Conservation (phyloP, 2,113 vertebrate genomes). For the Ancistrus triradiatus region DNA sequence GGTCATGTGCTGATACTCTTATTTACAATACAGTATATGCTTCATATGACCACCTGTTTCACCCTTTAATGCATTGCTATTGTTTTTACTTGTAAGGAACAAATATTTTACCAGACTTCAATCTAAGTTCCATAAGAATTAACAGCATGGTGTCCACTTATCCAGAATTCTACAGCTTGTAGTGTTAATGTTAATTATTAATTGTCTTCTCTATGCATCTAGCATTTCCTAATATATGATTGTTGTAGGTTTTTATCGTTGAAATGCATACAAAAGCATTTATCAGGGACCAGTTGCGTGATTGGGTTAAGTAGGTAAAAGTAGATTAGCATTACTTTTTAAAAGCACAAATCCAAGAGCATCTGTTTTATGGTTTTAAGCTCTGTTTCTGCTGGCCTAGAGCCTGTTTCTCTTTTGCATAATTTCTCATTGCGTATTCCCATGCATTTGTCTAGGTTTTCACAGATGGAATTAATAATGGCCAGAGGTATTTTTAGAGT, state of each 20-base stretch:
- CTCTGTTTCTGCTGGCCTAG: slow-evolving; percentile 20
- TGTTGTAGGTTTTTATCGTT: neutral
- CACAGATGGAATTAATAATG: slow-evolving; percentile 40
- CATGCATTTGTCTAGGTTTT: slow-evolving; percentile 32
- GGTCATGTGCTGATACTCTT: too few relatives aligned
- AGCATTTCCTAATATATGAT: too few relatives aligned
- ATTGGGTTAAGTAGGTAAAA: slow-evolving; percentile 32
- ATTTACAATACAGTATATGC: too few relatives aligned
- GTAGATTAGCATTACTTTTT: slow-evolving; percentile 29
- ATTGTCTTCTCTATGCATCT: too few relatives aligned
- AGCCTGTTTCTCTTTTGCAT: slow-evolving; percentile 9
- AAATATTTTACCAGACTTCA: too few relatives aligned
- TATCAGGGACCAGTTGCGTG: slow-evolving; percentile 26
- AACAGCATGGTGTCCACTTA: too few relatives aligned
- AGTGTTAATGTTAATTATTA: too few relatives aligned
- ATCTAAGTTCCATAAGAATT: too few relatives aligned
- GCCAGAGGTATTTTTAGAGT: slow-evolving; percentile 30
- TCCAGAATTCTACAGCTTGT: too few relatives aligned
- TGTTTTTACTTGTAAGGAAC: too few relatives aligned
- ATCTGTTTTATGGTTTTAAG: slow-evolving; percentile 41
- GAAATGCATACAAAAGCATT: slow-evolving; percentile 5
- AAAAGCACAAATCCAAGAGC: slow-evolving; percentile 37
- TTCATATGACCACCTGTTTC: too few relatives aligned
- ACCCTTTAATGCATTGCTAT: too few relatives aligned
- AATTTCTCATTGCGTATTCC: slow-evolving; percentile 17